These are phyloP conservation scores for Corvus hawaiiensis DNA, from an alignment of 2,113 vertebrate genomes.

Conservation along the genomic window DNA sequence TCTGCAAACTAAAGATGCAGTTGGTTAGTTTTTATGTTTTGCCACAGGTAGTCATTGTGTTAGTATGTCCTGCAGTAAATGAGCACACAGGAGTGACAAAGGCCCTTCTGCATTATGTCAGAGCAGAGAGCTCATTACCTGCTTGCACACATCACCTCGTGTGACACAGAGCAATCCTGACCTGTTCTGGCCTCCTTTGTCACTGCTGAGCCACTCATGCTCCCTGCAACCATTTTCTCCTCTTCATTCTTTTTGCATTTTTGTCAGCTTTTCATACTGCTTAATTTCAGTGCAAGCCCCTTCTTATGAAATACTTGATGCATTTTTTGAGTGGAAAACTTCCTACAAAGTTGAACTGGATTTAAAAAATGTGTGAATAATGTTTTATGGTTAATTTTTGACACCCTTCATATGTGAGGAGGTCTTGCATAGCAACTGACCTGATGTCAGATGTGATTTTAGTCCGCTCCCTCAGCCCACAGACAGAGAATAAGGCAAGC, in stretches of 20 bases:
- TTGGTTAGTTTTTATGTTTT: not conserved
- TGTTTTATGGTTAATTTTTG: not conserved
- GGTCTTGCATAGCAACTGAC: not conserved
- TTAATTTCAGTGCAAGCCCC: not conserved
- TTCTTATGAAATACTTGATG: not conserved
- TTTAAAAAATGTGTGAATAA: not conserved
- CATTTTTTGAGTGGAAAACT: not conserved
- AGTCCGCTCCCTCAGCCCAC: not conserved
- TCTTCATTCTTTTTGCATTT: not conserved
- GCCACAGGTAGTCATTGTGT: not conserved
- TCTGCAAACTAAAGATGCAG: not conserved
- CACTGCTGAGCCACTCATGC: not conserved
- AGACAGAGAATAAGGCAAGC: not conserved
- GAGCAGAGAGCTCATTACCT: not conserved
- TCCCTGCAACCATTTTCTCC: not conserved
- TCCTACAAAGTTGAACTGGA: not conserved
- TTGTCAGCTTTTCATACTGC: not conserved
- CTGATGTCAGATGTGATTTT: not conserved
- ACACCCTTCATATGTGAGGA: not conserved
- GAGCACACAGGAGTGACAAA: not conserved
- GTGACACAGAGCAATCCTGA: not conserved
- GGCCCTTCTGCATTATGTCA: rapidly evolving
- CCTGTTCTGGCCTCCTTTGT: not conserved
- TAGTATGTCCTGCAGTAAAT: rapidly evolving
- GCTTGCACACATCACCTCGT: rapidly evolving